phyloP scores from a whole-genome alignment of 2,113 vertebrate genomes.

The Carettochelys insculpta region DNA sequence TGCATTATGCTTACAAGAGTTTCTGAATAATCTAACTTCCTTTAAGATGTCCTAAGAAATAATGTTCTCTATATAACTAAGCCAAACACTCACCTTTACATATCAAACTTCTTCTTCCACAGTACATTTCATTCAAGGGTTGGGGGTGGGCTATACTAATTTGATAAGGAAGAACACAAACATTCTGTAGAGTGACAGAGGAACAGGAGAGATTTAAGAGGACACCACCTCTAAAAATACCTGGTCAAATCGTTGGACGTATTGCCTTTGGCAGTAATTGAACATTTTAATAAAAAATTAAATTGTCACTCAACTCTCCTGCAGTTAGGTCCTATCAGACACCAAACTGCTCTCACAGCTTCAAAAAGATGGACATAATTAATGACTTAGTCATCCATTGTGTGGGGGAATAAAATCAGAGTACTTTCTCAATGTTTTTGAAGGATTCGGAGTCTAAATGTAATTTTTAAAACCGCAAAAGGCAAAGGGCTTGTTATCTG shows the following conservation, averaged over 20 bases:
- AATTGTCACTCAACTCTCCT: background rate
- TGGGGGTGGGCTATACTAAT: background rate
- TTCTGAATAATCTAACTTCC: background rate
- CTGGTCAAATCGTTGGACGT: background rate
- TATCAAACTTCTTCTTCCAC: background rate
- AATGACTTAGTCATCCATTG: background rate
- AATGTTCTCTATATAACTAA: background rate
- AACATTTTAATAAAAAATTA: background rate
- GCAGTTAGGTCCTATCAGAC: background rate
- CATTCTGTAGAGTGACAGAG: background rate
- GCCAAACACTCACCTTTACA: background rate
- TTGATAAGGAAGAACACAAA: background rate
- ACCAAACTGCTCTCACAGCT: background rate
- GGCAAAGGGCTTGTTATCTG: background rate
- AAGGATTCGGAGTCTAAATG: background rate
- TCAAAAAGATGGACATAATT: background rate
- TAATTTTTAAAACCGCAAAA: background rate
- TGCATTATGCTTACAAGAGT: accelerated
- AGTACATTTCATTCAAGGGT: background rate
- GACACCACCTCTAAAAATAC: background rate
- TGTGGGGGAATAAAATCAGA: too few relatives aligned
- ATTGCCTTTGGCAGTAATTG: background rate
- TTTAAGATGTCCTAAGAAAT: background rate
- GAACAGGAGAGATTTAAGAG: background rate
- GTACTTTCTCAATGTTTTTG: background rate